Evolutionary conservation across 2,888 invertebrate genomes (phyloP).

Genomic region (Dione vanillae): DNA sequence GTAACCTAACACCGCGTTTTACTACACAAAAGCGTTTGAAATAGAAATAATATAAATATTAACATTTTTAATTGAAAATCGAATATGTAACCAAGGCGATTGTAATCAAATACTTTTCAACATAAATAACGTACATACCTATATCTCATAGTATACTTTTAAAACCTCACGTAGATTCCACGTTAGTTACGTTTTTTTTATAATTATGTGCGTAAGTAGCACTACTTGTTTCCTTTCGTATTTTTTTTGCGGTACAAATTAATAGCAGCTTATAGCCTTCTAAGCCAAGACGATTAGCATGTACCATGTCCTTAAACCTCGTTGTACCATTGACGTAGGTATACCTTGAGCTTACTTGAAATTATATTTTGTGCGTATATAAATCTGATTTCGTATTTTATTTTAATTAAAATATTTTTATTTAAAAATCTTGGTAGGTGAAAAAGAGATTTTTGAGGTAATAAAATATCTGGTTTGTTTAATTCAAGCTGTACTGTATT

Average conservation of each 20-base stretch:
- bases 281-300: conserved; percentile 24
- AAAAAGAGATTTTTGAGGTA: neutral
- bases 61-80: neutral
- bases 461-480: neutral
- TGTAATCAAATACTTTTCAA: neutral
- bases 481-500: too few relatives aligned
- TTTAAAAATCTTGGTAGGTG: neutral
- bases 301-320: conserved; percentile 2
- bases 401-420: neutral
- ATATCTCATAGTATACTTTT: conserved; percentile 5
- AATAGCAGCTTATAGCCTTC: conserved; percentile 17
- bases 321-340: neutral
- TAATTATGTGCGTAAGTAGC: conserved; percentile 7
- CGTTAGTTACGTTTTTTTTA: neutral
- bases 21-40: too few relatives aligned
- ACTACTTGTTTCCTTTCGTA: conserved; percentile 45
- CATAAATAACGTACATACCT: neutral
- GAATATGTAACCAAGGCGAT: neutral
- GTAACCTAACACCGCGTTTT: too few relatives aligned
- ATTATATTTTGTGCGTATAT: neutral
- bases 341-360: neutral
- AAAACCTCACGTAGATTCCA: neutral
- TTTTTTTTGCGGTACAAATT: conserved; percentile 29
- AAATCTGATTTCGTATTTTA: neutral
- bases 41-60: neutral